These are phyloP conservation scores for Temnothorax unifasciatus DNA, from an alignment of 2,888 invertebrate genomes.

Conservation along the genomic window DNA sequence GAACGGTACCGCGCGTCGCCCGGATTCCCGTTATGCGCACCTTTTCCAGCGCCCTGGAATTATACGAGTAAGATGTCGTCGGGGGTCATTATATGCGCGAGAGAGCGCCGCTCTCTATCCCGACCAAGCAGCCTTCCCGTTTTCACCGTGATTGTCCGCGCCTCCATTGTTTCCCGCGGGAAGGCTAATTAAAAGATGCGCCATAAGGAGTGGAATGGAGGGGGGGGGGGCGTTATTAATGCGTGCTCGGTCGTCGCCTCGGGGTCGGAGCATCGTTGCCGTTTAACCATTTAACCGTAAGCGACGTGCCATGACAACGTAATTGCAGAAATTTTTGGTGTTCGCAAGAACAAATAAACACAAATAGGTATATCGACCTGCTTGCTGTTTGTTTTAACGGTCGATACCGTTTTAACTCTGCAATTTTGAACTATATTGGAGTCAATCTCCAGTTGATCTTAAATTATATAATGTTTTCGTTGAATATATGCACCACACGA, in stretches of 20 bases:
- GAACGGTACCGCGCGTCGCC: conserved; percentile 77
- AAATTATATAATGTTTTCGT: background rate
- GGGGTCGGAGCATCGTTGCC: background rate
- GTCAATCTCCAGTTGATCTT: too few species aligned
- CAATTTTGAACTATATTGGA: background rate
- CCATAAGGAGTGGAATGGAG: conserved; percentile 33
- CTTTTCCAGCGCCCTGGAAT: conserved; percentile 55
- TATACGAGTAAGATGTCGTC: conserved; percentile 56
- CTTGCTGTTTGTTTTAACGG: background rate
- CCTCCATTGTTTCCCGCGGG: conserved; percentile 63
- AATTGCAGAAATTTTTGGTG: background rate
- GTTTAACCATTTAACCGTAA: conserved; percentile 23
- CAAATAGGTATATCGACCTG: background rate
- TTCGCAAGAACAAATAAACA: background rate
- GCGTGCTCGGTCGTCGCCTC: background rate
- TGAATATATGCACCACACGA: background rate
- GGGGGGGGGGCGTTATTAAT: conserved; percentile 47
- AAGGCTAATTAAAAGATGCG: conserved; percentile 68
- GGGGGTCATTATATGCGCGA: conserved; percentile 54
- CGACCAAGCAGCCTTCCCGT: conserved; percentile 21
- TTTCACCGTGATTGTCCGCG: conserved; percentile 23
- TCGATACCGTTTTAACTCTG: background rate
- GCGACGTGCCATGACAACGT: background rate
- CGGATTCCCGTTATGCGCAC: conserved; percentile 71
- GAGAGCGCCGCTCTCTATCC: conserved; percentile 25